A percentile compares a stretch with the other conserved stretches of the same genome.
Evolutionary conservation across 2,113 vertebrate species (phyloP).

Genomic region (Lepisosteus oculatus): DNA sequence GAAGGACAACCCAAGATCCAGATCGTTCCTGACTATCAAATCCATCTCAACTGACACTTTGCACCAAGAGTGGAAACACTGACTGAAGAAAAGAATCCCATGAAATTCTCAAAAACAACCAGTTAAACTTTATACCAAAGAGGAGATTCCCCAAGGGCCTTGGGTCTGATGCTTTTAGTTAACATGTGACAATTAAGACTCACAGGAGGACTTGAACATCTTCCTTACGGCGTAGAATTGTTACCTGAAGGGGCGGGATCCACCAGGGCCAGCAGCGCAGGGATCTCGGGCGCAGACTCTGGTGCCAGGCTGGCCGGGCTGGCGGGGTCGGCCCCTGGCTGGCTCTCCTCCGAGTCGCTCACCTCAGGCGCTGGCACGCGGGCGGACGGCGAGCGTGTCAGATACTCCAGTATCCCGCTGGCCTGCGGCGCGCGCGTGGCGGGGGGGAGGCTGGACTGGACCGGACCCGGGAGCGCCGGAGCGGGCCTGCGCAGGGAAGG

Average conservation of each 20-base stretch:
- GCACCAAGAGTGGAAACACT: too few species aligned
- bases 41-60: too few species aligned
- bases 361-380: slow-evolving; percentile 47
- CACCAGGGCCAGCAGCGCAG: slow-evolving; percentile 14
- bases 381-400: slow-evolving; percentile 23
- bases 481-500: slow-evolving; percentile 41
- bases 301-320: not conserved
- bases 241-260: slow-evolving; percentile 30
- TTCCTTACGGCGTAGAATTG: too few species aligned
- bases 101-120: too few species aligned
- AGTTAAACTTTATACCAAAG: too few species aligned
- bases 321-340: slow-evolving; percentile 40
- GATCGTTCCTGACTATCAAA: too few species aligned
- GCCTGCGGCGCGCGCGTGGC: not conserved
- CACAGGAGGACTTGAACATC: too few species aligned
- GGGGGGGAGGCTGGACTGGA: slow-evolving; percentile 68
- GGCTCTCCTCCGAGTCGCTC: slow-evolving; percentile 57
- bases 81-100: too few species aligned
- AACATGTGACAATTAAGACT: too few species aligned
- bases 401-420: slow-evolving; percentile 45
- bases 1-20: too few species aligned
- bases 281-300: not conserved
- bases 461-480: slow-evolving; percentile 64
- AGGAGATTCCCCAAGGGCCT: too few species aligned
- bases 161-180: too few species aligned